Evolutionary conservation across 2,888 invertebrate species (phyloP), one percentile per base, ranked within the genome.

Genomic region (Agonopterix arenella): DNA sequence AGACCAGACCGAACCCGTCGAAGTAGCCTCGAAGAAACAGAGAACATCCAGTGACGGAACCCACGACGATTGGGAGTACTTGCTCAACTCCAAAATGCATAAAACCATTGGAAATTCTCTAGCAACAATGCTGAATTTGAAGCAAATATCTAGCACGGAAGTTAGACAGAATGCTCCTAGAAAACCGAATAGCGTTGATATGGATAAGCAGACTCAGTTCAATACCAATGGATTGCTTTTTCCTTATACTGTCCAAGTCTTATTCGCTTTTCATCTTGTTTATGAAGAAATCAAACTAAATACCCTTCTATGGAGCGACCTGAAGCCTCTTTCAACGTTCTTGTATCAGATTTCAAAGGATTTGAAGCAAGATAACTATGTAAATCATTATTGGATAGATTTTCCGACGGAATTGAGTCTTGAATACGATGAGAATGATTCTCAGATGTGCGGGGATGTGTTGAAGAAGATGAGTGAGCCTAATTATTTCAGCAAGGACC

Each of bases 241-340:
- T 63, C 90, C 93, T 0, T 92, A 94, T 62, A 91, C 95, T 9
- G 91, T 95, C 5, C 90, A 94, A 48, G 90, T 97, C 36, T 90
- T 97, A 51, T 96, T 93, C 70, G 91, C 95, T 0, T 86, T 98
- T 38, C 98, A 98, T 84, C 85, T 98, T 36, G 90, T 97, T 0
- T 98, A 98, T 67, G 98, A 98, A 90, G 97, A 98, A 70, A 86
- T 96, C 4, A 98, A 98, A 72, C 76, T 98, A 50, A 95, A 96
- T 65, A 90, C 92, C 0, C 82, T 95, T 0, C 81, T 94, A 58
- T 90, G 91, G 45, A 92, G 92, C 50, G 93, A 94, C 60, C 74
- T 96, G 54, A 90, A 91, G 49, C 89, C 93, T 0, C 70, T 98
- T 42, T 94, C 93, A 0, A 70, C 84, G 57, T 91, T 97, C 51